Evolutionary conservation across 1,140 invertebrate species (phyloP), one percentile per base, ranked within the genome.

Genomic region (Araneus ventricosus): DNA sequence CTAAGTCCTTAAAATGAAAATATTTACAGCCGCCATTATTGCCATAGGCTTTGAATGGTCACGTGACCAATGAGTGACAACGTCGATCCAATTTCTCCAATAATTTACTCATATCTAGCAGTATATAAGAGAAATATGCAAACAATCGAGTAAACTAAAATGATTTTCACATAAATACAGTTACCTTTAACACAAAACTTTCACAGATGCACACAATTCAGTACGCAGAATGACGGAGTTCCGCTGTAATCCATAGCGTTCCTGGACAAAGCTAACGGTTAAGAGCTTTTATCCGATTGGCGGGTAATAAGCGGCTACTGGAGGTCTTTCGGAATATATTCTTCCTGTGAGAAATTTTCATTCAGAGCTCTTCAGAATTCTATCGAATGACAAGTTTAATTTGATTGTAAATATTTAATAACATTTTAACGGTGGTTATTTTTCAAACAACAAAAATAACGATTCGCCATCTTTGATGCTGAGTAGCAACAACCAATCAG

Each of bases 401-500:
- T 85, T 85, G 20, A 52, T 22, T 39, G 24, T 2, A 67, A 45
- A 70, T 59, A 30, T 37, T 63, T 5, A 20, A 52, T 17, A 4
- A 52, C 59, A 70, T 61, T 90, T 27, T 67, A 45, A n/a, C 22
- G n/a, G 10, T 8, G 70, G n/a, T 90, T 37, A 79, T 90, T 57
- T 57, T 27, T 8, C 59, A 91, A 84, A 87, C 84, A 93, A 87
- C 84, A 88, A 87, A 93, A 93, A 87, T 87, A 88, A 88, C 41
- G 30, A n/a, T n/a, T 52, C 91, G 91, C 91, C 91, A 93, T 93
- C 84, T 93, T 93, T 5, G 91, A 93, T 93, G 91, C 63, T 87
- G 67, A 79, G 34, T 59, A 80, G 20, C 37, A 41, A 24, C 85
- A 79, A n/a, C 91, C 91, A 93, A 93, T 93, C 91, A 93, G 45